Evolutionary conservation across 2,113 vertebrate genomes (phyloP).

Genomic region (Pardalotus punctatus): DNA sequence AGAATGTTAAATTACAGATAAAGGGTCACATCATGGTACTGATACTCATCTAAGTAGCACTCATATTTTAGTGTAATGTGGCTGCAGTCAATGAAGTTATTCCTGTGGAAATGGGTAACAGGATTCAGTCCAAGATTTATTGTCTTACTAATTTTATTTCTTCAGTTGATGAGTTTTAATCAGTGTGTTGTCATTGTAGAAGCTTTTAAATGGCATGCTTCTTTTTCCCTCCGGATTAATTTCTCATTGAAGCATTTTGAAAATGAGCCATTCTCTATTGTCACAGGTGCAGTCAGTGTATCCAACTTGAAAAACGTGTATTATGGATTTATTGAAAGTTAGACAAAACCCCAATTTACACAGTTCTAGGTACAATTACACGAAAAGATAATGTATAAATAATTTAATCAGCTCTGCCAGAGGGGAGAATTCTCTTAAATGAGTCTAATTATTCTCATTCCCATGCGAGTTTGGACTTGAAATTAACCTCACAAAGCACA

Average conservation of each 20-base stretch:
- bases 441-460: constrained; percentile 30
- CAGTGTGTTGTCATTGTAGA: background rate
- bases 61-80: background rate
- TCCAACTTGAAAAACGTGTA: background rate
- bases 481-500: constrained; percentile 10
- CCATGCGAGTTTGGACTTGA: constrained; percentile 24
- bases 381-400: constrained; percentile 33
- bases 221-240: constrained; percentile 35
- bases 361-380: constrained; percentile 18
- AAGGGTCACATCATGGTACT: background rate
- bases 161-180: constrained; percentile 52
- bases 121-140: constrained; percentile 28
- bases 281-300: background rate
- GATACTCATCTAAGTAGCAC: background rate
- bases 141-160: constrained; percentile 51
- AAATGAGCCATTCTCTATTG: constrained; percentile 2
- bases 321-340: constrained; percentile 35
- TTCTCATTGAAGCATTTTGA: constrained; percentile 20
- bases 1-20: background rate
- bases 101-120: background rate
- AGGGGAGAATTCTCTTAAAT: constrained; percentile 39
- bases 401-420: constrained; percentile 52
- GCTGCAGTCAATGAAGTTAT: constrained; percentile 4
- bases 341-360: background rate
- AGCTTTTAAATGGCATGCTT: constrained; percentile 22